phyloP scores from a whole-genome alignment of 2,797 vertebrate species.

The Avahi laniger region DNA sequence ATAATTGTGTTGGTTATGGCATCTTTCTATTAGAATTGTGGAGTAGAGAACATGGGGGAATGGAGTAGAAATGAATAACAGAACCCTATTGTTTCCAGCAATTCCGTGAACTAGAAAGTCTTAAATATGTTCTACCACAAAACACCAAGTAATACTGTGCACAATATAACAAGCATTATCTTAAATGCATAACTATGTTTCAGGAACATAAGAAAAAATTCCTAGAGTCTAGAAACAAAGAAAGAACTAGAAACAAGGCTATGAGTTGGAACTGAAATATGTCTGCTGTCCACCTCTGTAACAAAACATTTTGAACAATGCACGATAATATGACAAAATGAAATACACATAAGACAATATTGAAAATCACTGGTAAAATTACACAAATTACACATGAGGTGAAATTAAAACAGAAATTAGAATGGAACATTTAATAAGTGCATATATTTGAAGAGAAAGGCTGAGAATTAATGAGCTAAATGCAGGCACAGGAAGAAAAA shows the following conservation, averaged over 20 bases:
- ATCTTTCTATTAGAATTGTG: neutral
- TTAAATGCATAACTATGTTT: neutral
- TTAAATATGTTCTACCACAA: neutral
- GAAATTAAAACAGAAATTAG: neutral
- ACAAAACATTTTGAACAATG: neutral
- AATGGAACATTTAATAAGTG: neutral
- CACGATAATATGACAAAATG: neutral
- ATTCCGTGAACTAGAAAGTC: neutral
- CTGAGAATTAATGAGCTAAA: neutral
- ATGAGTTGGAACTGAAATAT: neutral
- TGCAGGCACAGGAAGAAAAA: neutral
- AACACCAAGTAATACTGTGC: neutral
- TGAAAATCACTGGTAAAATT: slow-evolving; percentile 10
- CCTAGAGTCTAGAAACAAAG: neutral
- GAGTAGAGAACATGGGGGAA: neutral
- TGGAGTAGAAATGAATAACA: neutral
- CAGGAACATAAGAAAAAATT: neutral
- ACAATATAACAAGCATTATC: neutral
- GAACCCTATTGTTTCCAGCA: neutral
- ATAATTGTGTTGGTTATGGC: neutral
- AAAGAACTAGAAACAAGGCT: neutral
- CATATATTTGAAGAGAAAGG: neutral
- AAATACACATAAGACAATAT: neutral
- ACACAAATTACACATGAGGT: neutral
- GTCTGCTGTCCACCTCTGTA: neutral